phyloP scores from a whole-genome alignment of 1,140 invertebrate genomes.

The Bombus impatiens region DNA sequence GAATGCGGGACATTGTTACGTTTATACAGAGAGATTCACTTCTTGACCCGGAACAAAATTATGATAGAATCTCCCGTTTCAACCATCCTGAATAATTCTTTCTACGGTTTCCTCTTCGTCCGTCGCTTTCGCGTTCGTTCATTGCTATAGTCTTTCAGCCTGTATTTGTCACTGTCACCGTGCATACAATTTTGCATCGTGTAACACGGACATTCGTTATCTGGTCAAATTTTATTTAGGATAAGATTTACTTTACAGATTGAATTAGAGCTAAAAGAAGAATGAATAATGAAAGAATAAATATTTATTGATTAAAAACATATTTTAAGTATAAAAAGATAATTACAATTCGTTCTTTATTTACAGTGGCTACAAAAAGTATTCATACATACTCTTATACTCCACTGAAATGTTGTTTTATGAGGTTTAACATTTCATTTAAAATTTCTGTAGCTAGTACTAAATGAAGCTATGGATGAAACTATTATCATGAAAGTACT shows the following conservation, averaged over 20 bases:
- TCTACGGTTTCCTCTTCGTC: conserved; percentile 17
- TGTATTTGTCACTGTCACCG: neutral
- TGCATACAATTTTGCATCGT: neutral
- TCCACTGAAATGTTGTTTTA: too few species aligned
- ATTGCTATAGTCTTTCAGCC: conserved; percentile 19
- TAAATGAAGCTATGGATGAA: too few species aligned
- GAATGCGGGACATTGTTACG: neutral
- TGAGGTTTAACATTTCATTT: too few species aligned
- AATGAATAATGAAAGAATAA: neutral
- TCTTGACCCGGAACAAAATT: neutral
- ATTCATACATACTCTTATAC: too few species aligned
- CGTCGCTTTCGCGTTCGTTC: neutral
- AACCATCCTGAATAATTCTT: conserved; percentile 26
- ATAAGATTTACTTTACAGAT: too few species aligned
- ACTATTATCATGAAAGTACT: too few species aligned
- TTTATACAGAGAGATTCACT: neutral
- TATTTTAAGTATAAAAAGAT: neutral
- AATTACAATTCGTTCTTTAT: neutral
- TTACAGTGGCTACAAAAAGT: neutral
- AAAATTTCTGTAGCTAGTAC: too few species aligned
- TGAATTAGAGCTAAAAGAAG: neutral
- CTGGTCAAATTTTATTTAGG: neutral
- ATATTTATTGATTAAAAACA: conserved; percentile 1
- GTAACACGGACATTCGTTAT: conserved; percentile 1
- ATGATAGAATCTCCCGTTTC: neutral